Evolutionary conservation across 2,888 invertebrate species (phyloP).

Genomic region (Muschampia plurimacula): DNA sequence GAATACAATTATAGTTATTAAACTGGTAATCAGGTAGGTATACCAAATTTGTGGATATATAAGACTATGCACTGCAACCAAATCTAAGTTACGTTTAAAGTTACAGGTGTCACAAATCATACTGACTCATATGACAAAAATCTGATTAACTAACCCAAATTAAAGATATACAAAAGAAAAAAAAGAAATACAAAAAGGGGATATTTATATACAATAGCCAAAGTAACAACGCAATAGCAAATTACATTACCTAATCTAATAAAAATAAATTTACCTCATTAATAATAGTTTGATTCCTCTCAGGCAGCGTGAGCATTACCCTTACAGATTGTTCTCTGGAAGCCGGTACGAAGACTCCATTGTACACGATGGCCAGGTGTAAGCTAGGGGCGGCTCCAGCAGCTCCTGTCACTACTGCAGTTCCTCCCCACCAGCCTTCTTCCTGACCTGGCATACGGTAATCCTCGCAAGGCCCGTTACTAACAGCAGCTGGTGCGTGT

Average conservation of each 20-base stretch:
- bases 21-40: not conserved
- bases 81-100: not conserved
- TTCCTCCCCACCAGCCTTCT: constrained; percentile 93
- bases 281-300: constrained; percentile 90
- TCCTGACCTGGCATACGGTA: constrained; percentile 78
- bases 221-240: not conserved
- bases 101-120: too few species aligned
- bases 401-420: constrained; percentile 93
- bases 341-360: constrained; percentile 90
- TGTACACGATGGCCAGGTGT: constrained; percentile 92
- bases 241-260: too few species aligned
- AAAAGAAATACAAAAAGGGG: too few species aligned
- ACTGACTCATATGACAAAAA: too few species aligned
- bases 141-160: too few species aligned
- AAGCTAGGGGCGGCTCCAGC: constrained; percentile 93
- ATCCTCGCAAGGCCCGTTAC: constrained; percentile 83
- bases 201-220: not conserved
- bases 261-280: constrained; percentile 87
- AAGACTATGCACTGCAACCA: not conserved
- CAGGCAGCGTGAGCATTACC: constrained; percentile 89
- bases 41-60: not conserved
- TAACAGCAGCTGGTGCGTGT: constrained; percentile 88
- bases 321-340: constrained; percentile 88
- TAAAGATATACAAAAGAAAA: too few species aligned
- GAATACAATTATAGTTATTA: not conserved